phyloP scores from a whole-genome alignment of 2,888 invertebrate genomes.

The Seira musarum region DNA sequence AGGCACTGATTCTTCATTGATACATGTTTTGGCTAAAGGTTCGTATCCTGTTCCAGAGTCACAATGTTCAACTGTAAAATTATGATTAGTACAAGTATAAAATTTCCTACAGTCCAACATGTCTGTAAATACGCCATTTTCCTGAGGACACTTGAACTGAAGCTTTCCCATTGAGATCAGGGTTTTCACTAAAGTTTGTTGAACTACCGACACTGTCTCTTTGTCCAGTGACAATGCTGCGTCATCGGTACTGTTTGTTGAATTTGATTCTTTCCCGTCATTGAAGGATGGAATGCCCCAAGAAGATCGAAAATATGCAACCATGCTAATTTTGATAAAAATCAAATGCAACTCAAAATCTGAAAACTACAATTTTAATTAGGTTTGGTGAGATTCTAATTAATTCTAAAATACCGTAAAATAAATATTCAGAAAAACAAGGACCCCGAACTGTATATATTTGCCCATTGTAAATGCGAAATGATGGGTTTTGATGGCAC shows the following conservation, averaged over 20 bases:
- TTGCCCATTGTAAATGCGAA: too few relatives aligned
- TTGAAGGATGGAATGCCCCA: background rate
- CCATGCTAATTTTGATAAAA: too few relatives aligned
- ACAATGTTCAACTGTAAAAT: constrained; percentile 23
- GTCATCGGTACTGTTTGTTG: background rate
- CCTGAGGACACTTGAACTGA: constrained; percentile 44
- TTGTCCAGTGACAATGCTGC: constrained; percentile 17
- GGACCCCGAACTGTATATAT: too few relatives aligned
- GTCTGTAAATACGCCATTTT: constrained; percentile 39
- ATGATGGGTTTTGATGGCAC: too few relatives aligned
- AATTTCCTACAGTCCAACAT: constrained; percentile 51
- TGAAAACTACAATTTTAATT: too few relatives aligned
- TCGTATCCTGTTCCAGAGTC: constrained; percentile 39
- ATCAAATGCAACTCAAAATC: too few relatives aligned
- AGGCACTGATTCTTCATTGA: constrained; percentile 26
- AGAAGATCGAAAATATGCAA: constrained; percentile 25
- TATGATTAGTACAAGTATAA: constrained; percentile 33
- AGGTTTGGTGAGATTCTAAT: too few relatives aligned
- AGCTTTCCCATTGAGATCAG: constrained; percentile 38
- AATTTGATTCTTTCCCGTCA: background rate
- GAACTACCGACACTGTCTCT: constrained; percentile 35
- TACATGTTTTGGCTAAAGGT: constrained; percentile 28
- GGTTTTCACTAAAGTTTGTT: constrained; percentile 54
- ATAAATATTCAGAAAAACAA: too few relatives aligned
- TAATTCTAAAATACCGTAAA: too few relatives aligned